Percentiles rank a stretch among this genome's conserved stretches.
Evolutionary conservation across 2,113 vertebrate species (phyloP).

Genomic region (Oceanites oceanicus): DNA sequence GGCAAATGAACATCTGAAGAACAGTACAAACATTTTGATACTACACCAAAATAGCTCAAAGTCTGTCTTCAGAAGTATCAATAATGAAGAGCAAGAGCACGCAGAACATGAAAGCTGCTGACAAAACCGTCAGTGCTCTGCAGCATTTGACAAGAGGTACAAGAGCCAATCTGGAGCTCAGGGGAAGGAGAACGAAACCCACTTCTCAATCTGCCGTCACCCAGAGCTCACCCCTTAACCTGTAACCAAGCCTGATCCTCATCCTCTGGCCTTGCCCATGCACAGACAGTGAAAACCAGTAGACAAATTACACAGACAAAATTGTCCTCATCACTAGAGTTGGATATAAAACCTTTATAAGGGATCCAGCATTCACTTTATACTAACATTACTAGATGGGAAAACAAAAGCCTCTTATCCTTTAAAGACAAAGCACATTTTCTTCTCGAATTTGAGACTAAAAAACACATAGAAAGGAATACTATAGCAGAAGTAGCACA

Average conservation of each 20-base stretch:
- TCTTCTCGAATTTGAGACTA: neutral
- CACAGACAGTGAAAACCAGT: neutral
- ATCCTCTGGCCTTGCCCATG: neutral
- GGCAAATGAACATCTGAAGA: slow-evolving; percentile 20
- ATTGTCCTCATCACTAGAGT: neutral
- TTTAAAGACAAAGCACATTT: neutral
- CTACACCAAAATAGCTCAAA: slow-evolving; percentile 19
- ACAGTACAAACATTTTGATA: slow-evolving; percentile 20
- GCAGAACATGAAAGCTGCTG: slow-evolving; percentile 21
- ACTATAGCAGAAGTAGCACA: neutral
- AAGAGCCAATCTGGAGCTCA: neutral
- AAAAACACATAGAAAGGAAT: neutral
- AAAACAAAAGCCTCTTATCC: neutral
- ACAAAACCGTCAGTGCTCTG: neutral
- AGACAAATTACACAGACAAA: neutral
- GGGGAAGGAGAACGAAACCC: neutral
- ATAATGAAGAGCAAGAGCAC: slow-evolving; percentile 1
- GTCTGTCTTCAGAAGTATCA: slow-evolving; percentile 16
- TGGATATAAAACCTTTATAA: neutral
- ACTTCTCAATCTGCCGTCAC: neutral
- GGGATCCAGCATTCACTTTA: neutral
- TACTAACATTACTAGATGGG: neutral
- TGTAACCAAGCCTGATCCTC: neutral
- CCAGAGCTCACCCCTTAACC: neutral
- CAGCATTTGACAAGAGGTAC: neutral